phyloP scores from a whole-genome alignment of 2,113 vertebrate genomes.

The Austrofundulus limnaeus region DNA sequence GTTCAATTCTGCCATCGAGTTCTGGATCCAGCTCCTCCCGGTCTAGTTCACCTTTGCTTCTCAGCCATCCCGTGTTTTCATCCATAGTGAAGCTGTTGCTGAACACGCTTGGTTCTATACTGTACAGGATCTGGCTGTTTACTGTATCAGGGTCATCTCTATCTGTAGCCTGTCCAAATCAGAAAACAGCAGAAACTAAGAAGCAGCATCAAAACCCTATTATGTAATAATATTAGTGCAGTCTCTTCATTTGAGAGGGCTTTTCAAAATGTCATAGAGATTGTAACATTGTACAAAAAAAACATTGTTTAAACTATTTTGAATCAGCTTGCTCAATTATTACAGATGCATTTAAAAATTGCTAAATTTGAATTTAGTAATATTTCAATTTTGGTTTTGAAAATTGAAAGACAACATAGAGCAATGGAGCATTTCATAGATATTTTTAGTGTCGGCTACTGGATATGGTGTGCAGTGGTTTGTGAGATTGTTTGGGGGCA shows the following conservation, averaged over 20 bases:
- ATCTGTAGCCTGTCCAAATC: slow-evolving; percentile 83
- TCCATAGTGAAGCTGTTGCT: slow-evolving; percentile 87
- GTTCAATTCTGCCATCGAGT: slow-evolving; percentile 74
- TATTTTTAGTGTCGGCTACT: too few relatives aligned
- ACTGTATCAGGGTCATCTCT: slow-evolving; percentile 75
- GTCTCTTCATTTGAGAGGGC: too few relatives aligned
- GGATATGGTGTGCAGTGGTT: too few relatives aligned
- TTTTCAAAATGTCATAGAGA: too few relatives aligned
- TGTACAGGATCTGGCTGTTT: slow-evolving; percentile 83
- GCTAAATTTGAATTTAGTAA: too few relatives aligned
- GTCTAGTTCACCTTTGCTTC: slow-evolving; percentile 78
- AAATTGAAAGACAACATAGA: too few relatives aligned
- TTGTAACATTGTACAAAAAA: not conserved
- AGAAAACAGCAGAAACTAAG: not conserved
- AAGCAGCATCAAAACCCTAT: not conserved
- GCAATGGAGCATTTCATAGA: too few relatives aligned
- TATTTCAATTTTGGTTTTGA: too few relatives aligned
- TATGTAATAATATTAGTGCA: not conserved
- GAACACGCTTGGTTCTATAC: slow-evolving; percentile 71
- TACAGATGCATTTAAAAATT: too few relatives aligned
- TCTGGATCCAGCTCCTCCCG: slow-evolving; percentile 79
- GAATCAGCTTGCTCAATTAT: too few relatives aligned
- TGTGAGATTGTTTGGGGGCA: too few relatives aligned
- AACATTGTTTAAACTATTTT: too few relatives aligned
- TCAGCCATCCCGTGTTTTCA: slow-evolving; percentile 66